phyloP scores from a whole-genome alignment of 2,888 invertebrate species.

The Mythimna impura region DNA sequence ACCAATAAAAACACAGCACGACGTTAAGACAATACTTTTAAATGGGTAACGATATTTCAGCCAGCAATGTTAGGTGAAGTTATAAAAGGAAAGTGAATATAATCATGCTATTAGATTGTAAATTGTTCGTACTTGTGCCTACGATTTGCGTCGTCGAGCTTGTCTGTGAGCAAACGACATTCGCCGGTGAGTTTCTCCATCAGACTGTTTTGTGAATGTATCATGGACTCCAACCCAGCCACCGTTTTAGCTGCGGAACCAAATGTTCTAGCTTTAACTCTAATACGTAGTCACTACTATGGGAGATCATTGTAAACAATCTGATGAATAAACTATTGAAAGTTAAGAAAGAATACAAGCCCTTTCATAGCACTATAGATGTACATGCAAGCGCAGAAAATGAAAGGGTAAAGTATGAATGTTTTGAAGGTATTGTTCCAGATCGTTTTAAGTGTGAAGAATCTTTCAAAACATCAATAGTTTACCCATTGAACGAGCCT shows the following conservation, averaged over 20 bases:
- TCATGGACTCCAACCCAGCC: conserved; percentile 96
- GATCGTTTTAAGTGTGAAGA: conserved; percentile 58
- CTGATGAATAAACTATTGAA: conserved; percentile 94
- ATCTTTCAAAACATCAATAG: conserved; percentile 90
- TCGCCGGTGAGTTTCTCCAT: conserved; percentile 97
- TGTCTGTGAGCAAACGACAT: conserved; percentile 96
- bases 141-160: conserved; percentile 96
- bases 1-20: conserved; percentile 91
- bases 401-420: conserved; percentile 90
- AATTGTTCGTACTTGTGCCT: conserved; percentile 95
- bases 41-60: conserved; percentile 86
- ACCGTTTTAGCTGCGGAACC: conserved; percentile 95
- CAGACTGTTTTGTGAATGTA: conserved; percentile 97
- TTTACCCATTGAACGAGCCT: conserved; percentile 84
- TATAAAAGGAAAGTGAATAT: conserved; percentile 60
- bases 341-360: conserved; percentile 79
- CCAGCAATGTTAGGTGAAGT: conserved; percentile 61
- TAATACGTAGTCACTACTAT: conserved; percentile 62
- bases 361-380: conserved; percentile 83
- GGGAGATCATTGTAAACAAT: conserved; percentile 79
- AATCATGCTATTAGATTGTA: conserved; percentile 82
- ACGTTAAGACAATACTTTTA: conserved; percentile 83
- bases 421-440: conserved; percentile 82
- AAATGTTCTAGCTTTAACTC: conserved; percentile 81
- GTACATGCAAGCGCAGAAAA: conserved; percentile 86